These are phyloP conservation scores for Philaethria dido DNA, from an alignment of 2,888 invertebrate species.

Conservation along the genomic window DNA sequence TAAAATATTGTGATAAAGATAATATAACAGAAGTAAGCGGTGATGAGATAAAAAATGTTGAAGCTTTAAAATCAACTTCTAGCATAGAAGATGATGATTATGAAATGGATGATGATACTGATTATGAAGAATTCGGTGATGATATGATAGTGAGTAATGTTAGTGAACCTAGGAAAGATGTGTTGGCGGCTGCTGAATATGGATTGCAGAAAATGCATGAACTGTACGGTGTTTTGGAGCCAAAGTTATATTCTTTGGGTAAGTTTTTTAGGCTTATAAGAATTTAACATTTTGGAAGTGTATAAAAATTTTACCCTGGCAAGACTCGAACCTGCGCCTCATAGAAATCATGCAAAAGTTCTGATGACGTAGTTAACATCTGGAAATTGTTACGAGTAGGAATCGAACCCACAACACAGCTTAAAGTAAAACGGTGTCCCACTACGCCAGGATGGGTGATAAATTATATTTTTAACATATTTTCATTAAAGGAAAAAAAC, in stretches of 20 bases:
- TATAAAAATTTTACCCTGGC: too few species aligned
- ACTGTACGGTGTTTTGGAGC: conserved; percentile 86
- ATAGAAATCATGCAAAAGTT: too few species aligned
- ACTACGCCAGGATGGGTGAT: too few species aligned
- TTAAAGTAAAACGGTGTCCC: too few species aligned
- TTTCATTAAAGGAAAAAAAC: too few species aligned
- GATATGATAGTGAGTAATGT: conserved; percentile 46
- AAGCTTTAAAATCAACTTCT: conserved; percentile 41
- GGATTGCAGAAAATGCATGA: conserved; percentile 88
- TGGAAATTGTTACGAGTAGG: too few species aligned
- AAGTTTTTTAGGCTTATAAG: conserved; percentile 52
- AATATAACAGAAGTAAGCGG: conserved; percentile 39
- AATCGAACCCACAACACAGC: too few species aligned
- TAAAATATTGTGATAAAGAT: conserved; percentile 72
- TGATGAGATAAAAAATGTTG: conserved; percentile 42
- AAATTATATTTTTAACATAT: too few species aligned
- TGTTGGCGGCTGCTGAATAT: conserved; percentile 87
- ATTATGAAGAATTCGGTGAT: conserved; percentile 47
- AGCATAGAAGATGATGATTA: conserved; percentile 44
- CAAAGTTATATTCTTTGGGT: conserved; percentile 88
- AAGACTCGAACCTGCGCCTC: too few species aligned
- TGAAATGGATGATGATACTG: conserved; percentile 35
- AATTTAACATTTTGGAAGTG: too few species aligned
- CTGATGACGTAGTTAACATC: too few species aligned
- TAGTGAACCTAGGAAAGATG: conserved; percentile 69